Conservation (phyloP, 2,113 vertebrate genomes). For the Cheilinus undulatus region DNA sequence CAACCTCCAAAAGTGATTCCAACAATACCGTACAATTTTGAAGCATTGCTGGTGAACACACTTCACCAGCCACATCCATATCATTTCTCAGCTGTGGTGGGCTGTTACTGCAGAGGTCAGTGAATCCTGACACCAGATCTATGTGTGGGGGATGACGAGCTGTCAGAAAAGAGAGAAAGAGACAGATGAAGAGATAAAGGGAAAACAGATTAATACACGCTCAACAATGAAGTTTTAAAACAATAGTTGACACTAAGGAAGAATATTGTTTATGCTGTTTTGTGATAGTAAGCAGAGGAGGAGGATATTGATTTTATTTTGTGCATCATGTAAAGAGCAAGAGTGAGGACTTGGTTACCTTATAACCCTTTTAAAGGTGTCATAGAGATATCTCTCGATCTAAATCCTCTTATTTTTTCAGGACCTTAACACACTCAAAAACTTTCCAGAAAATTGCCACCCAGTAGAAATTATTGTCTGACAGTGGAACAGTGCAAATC, state of each 20-base stretch:
- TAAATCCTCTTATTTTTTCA: no score
- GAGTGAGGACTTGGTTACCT: no score
- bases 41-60: constrained; percentile 46
- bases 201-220: neutral
- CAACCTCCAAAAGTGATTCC: constrained; percentile 37
- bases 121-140: constrained; percentile 55
- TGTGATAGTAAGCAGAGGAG: neutral
- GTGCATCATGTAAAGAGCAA: no score
- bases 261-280: constrained; percentile 1
- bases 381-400: no score
- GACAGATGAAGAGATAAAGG: constrained; percentile 23
- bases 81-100: constrained; percentile 54
- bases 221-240: neutral
- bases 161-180: constrained; percentile 27
- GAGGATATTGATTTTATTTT: neutral
- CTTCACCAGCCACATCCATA: constrained; percentile 55
- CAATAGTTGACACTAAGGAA: neutral
- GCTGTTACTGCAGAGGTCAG: constrained; percentile 62
- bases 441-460: no score
- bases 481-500: no score
- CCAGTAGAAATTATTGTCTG: no score
- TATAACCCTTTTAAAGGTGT: no score
- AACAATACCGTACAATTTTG: constrained; percentile 56
- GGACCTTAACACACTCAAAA: no score
- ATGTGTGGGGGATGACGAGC: constrained; percentile 42